Evolutionary conservation across 2,888 invertebrate genomes (phyloP).

Genomic region (Mythimna ferrago): DNA sequence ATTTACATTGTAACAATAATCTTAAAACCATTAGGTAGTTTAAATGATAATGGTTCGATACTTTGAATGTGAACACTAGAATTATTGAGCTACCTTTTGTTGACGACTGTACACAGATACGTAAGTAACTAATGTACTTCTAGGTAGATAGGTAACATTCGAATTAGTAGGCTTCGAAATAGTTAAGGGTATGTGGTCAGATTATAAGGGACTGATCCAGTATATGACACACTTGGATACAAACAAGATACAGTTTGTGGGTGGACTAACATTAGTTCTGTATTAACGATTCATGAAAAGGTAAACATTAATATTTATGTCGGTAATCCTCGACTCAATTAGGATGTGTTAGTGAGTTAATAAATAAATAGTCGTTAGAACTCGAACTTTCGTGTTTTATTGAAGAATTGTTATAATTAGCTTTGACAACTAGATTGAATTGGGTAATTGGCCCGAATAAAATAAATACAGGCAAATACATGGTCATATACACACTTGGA

Average conservation of each 20-base stretch:
- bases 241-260: conserved; percentile 29
- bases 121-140: neutral
- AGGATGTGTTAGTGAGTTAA: conserved; percentile 7
- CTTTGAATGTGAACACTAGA: neutral
- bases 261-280: conserved; percentile 24
- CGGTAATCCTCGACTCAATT: conserved; percentile 19
- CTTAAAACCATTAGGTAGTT: neutral
- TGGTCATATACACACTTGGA: neutral
- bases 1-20: neutral
- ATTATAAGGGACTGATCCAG: conserved; percentile 31
- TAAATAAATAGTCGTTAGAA: conserved; percentile 8
- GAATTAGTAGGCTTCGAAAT: conserved; percentile 27
- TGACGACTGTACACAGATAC: neutral
- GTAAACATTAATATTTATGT: conserved; percentile 20
- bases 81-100: neutral
- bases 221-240: conserved; percentile 13
- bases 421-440: neutral
- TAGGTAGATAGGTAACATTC: neutral
- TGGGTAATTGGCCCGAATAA: neutral
- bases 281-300: conserved; percentile 17
- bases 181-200: conserved; percentile 41
- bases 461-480: neutral
- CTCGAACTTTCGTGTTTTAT: neutral
- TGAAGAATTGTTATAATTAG: neutral
- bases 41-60: neutral